phyloP scores from a whole-genome alignment of 2,888 invertebrate genomes.

The Watsonalla cultraria region DNA sequence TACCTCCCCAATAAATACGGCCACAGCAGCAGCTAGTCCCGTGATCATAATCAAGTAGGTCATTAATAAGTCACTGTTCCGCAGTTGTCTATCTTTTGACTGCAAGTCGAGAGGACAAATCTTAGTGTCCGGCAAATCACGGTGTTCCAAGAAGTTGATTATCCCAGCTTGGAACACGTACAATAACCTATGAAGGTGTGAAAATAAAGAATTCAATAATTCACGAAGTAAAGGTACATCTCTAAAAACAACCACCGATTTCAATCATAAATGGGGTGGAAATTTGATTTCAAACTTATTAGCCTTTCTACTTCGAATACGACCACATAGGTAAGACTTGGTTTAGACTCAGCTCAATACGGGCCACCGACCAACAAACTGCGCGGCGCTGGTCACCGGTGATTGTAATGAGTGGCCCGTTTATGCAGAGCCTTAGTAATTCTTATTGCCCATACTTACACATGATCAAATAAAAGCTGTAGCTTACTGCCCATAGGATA shows the following conservation, averaged over 20 bases:
- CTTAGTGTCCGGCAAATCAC: constrained; percentile 84
- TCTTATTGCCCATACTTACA: constrained; percentile 72
- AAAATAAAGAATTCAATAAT: constrained; percentile 2
- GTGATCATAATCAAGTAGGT: constrained; percentile 87
- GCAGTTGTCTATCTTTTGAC: constrained; percentile 86
- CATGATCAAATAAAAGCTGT: constrained; percentile 80
- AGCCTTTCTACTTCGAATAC: no score
- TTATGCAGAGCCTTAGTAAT: no score
- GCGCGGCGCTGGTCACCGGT: no score
- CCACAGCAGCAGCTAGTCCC: constrained; percentile 82
- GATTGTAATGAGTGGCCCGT: no score
- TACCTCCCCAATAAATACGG: constrained; percentile 83
- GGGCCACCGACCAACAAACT: no score
- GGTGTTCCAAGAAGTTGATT: constrained; percentile 80
- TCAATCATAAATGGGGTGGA: no score
- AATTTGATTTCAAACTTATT: no score
- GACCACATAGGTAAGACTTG: no score
- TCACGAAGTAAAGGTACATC: no score
- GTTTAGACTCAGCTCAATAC: no score
- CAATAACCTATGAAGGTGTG: constrained; percentile 74
- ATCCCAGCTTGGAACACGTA: constrained; percentile 87
- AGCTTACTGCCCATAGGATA: constrained; percentile 82
- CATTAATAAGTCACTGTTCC: constrained; percentile 87
- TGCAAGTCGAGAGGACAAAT: constrained; percentile 90
- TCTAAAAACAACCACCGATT: no score